Percentiles rank a stretch among this genome's conserved stretches.
Conservation (phyloP, 2,797 vertebrate genomes). For the Brachyalestes nurse region DNA sequence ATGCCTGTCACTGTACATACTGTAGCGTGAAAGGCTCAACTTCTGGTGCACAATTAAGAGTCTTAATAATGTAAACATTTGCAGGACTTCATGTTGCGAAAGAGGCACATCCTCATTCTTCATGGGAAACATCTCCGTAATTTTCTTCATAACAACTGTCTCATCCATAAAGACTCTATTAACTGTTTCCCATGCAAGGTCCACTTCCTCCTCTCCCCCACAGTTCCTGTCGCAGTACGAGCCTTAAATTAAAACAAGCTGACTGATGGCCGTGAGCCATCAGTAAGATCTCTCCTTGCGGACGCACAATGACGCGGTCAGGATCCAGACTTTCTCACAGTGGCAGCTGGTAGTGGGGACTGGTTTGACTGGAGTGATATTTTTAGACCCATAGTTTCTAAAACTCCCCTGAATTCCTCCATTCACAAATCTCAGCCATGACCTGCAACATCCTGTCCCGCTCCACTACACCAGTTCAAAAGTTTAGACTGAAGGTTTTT, state of each 20-base stretch:
- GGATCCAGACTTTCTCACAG: slow-evolving; percentile 61
- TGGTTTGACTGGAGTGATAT: neutral
- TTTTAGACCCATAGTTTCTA: neutral
- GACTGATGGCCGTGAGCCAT: slow-evolving; percentile 54
- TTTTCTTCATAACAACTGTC: slow-evolving; percentile 60
- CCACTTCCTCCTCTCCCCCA: slow-evolving; percentile 68
- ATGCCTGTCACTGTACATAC: neutral
- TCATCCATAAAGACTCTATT: slow-evolving; percentile 61
- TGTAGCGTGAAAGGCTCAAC: neutral
- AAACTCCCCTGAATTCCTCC: neutral
- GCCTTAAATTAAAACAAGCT: slow-evolving; percentile 68
- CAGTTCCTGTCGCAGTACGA: slow-evolving; percentile 71
- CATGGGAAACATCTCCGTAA: slow-evolving; percentile 44
- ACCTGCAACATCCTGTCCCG: neutral
- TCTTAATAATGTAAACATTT: slow-evolving; percentile 1
- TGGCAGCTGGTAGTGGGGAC: slow-evolving; percentile 31
- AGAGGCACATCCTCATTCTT: neutral
- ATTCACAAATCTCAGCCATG: neutral
- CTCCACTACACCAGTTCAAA: neutral
- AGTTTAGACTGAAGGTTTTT: neutral
- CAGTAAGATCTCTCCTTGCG: slow-evolving; percentile 36
- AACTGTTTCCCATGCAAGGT: slow-evolving; percentile 71
- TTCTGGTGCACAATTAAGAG: too few relatives aligned
- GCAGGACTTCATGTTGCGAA: neutral
- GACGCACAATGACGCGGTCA: neutral